Evolutionary conservation across 2,888 invertebrate genomes (phyloP), one percentile per base, ranked within the genome.

Genomic region (Mechanitis messenoides): DNA sequence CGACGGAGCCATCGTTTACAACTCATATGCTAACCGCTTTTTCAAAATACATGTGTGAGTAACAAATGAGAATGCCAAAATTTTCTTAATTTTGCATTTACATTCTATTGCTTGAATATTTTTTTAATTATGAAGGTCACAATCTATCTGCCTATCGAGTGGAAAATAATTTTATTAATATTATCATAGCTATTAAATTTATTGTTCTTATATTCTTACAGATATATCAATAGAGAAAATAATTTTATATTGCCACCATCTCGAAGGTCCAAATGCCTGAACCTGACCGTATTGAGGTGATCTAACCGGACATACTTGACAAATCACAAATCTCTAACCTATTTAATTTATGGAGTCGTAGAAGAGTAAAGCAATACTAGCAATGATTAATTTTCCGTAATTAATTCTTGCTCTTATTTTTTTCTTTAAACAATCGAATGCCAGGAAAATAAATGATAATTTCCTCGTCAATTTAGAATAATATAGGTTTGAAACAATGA

Each of bases 11-110:
- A 73, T 73, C 76, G 68, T 73, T 71, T 61, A 73, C 76, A 72
- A 75, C 75, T 81, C 76, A 80, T 84, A 79, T 78, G 76, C 79
- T 76, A 75, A 80, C 81, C 74, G 78, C 79, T 84, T 79, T 81
- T 82, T 82, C 77, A 81, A 69, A 83, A 82, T 81, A 83, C 74
- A 75, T 80, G 78, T 79, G 78, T 84, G 86, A 80, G 84, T 85
- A 85, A 86, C 87, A 82, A 88, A 87, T 85, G 81, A 84, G 85
- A 85, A 87, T 87, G 85, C 85, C 80, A 85, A 88, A 88, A 85
- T 83, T 78, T 81, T 77, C 78, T 79, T 81, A 84, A 83, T 85
- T 85, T 81, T 78, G 73, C 20, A 20, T 20, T 20, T 77, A 74
- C 72, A 74, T 72, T 76, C 0, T 20, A 20, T 20, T 72, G 78